These are phyloP conservation scores for Diachasmimorpha longicaudata DNA, from an alignment of 1,140 invertebrate genomes.

Conservation along the genomic window DNA sequence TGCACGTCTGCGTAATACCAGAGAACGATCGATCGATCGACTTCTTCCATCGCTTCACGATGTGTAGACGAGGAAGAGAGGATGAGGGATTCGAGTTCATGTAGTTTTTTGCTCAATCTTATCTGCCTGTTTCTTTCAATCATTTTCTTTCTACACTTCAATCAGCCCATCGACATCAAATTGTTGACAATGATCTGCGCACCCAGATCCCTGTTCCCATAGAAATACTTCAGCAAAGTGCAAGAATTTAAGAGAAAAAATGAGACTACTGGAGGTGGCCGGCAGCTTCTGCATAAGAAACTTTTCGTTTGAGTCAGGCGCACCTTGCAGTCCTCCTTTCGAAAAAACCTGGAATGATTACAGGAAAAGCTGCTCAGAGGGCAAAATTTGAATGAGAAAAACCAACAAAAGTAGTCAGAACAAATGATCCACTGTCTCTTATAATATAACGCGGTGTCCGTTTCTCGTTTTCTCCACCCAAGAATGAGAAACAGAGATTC, in stretches of 20 bases:
- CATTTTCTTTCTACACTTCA: conserved; percentile 1
- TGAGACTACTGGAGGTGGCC: no score
- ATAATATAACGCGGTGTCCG: conserved; percentile 59
- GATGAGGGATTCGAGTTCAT: conserved; percentile 36
- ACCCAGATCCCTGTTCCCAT: no score
- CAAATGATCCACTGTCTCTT: conserved; percentile 58
- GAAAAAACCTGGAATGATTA: no score
- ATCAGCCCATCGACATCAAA: background rate
- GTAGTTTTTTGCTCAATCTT: conserved; percentile 26
- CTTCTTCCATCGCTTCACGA: background rate
- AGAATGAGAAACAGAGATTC: conserved; percentile 23
- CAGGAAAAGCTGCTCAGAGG: background rate
- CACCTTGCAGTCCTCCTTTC: no score
- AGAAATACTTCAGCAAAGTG: no score
- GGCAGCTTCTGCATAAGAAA: no score
- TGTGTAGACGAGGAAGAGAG: conserved; percentile 15
- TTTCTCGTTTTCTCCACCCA: conserved; percentile 49
- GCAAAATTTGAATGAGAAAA: conserved; percentile 18
- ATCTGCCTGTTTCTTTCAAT: background rate
- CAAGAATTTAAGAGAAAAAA: no score
- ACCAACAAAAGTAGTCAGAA: conserved; percentile 44
- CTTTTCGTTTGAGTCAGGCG: no score
- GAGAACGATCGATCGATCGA: conserved; percentile 50
- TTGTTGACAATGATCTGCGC: background rate
- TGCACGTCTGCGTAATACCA: conserved; percentile 58